Conservation (phyloP, 2,113 vertebrate species). For the Capreolus pygargus region DNA sequence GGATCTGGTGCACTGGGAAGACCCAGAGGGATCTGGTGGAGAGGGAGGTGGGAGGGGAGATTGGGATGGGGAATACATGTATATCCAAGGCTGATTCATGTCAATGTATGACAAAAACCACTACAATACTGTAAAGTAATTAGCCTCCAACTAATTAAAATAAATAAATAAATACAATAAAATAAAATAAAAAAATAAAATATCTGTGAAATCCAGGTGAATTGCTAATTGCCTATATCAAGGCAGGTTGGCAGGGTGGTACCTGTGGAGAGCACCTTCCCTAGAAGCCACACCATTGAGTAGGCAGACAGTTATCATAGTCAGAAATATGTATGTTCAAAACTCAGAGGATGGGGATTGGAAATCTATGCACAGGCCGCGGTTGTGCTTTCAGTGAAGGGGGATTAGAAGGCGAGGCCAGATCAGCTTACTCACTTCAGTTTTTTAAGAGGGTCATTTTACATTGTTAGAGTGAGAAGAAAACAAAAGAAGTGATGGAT, state of each 20-base stretch:
- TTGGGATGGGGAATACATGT: too few species aligned
- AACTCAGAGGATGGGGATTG: neutral
- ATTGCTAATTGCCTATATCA: neutral
- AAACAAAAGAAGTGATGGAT: slow-evolving; percentile 12
- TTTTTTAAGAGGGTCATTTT: slow-evolving; percentile 27
- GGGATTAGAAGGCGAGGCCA: neutral
- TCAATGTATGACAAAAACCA: too few species aligned
- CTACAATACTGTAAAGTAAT: too few species aligned
- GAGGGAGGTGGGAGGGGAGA: too few species aligned
- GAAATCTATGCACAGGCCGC: neutral
- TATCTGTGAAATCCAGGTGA: neutral
- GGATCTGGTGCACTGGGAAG: too few species aligned
- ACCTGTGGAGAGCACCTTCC: neutral
- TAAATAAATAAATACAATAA: too few species aligned
- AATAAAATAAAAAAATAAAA: neutral
- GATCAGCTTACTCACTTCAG: neutral
- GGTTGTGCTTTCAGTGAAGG: neutral
- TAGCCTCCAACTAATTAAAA: too few species aligned
- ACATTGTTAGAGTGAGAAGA: neutral
- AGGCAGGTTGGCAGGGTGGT: neutral
- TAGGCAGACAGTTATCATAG: neutral
- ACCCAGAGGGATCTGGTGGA: too few species aligned
- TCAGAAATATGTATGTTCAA: neutral
- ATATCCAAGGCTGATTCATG: too few species aligned
- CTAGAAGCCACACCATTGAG: neutral